A percentile compares a stretch with the other conserved stretches of the same genome.
Conservation (phyloP, 2,113 vertebrate genomes). For the Penelope pileata region DNA sequence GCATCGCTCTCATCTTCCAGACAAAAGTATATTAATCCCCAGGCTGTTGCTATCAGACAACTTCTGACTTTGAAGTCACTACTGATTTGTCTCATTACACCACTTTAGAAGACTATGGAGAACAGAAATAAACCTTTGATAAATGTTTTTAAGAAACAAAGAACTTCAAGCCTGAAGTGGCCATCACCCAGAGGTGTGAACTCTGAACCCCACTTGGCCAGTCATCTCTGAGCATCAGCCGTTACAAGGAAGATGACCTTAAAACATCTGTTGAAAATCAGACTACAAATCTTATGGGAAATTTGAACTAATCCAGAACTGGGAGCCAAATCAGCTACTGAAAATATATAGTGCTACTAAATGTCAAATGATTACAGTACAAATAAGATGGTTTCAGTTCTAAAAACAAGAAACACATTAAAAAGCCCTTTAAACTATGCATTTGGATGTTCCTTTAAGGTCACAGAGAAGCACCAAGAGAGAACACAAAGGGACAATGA, state of each 20-base stretch:
- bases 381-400: background rate
- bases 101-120: background rate
- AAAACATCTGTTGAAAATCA: conserved; percentile 49
- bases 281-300: background rate
- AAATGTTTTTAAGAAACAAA: background rate
- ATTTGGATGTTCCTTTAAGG: background rate
- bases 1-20: background rate
- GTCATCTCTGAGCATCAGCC: background rate
- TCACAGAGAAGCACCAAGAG: background rate
- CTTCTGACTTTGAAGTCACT: background rate
- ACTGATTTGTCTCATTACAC: background rate
- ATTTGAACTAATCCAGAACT: background rate
- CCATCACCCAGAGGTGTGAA: background rate
- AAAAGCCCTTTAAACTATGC: background rate
- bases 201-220: conserved; percentile 10
- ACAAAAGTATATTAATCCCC: background rate
- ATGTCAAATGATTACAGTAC: background rate
- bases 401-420: background rate
- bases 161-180: background rate
- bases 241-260: background rate
- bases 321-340: conserved; percentile 34
- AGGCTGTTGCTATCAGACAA: background rate
- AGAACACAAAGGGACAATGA: background rate
- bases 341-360: background rate
- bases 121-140: background rate